Evolutionary conservation across 35 echinoderm and acorn worm genomes (phyloP).

Genomic region (Stichopus chloronotus): DNA sequence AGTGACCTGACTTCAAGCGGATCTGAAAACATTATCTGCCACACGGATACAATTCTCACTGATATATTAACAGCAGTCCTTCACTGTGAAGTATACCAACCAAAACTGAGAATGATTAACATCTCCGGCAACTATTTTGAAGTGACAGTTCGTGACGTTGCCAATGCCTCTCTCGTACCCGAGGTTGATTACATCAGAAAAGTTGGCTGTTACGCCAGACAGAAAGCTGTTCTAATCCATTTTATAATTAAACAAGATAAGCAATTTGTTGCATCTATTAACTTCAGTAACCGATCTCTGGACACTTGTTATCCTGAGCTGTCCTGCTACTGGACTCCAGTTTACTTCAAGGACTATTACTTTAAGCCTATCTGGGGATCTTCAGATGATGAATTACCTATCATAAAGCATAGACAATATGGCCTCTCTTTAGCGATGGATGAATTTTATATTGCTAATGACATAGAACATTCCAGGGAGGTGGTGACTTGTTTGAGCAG

Average conservation of each 20-base stretch:
- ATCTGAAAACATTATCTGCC: no score
- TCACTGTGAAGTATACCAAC: not conserved
- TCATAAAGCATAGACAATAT: not conserved
- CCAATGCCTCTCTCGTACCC: not conserved
- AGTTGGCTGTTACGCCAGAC: not conserved
- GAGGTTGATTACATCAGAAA: not conserved
- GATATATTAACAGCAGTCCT: not conserved
- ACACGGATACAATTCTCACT: not conserved
- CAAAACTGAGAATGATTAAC: not conserved
- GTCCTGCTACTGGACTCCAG: conserved; percentile 11
- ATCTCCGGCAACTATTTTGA: not conserved
- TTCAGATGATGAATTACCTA: not conserved
- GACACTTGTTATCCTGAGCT: not conserved
- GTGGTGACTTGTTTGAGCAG: not conserved
- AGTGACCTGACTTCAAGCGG: no score
- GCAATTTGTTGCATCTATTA: not conserved
- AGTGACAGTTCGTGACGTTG: not conserved
- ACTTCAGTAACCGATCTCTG: not conserved
- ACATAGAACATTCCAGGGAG: not conserved
- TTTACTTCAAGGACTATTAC: not conserved
- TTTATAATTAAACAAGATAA: not conserved
- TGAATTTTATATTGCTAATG: not conserved
- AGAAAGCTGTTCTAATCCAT: not conserved
- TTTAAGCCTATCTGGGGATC: not conserved
- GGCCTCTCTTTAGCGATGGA: not conserved